Evolutionary conservation across 23 tunicate genomes (phyloP), one percentile per base, ranked within the genome.

Genomic region (Halocynthia roretzi): DNA sequence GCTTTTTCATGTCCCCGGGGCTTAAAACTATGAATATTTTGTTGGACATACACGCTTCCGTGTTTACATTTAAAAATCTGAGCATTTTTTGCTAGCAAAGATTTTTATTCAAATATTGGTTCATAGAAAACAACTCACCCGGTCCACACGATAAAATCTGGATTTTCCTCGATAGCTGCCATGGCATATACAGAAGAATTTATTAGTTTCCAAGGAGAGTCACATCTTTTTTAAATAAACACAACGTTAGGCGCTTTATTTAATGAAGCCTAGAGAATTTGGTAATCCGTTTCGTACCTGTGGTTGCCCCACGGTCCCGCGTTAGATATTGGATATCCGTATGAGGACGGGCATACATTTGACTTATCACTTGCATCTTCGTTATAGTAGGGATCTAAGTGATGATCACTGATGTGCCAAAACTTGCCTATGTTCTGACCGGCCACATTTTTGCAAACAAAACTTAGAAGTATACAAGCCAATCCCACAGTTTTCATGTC

Each of bases 91-190:
- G 44, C 2, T 1, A 31, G 44, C 2, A 31, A 31, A 31, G 44
- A 31, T 31, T 31, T 31, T 31, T 31, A 31, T 31, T 2, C 44
- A 31, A 31, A 31, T 31, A 31, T 31, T 31, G 44, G 44, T 31
- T 31, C 2, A 31, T 31, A 19, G 5, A 31, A 8, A 14, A 10
- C 8, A 6, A 70, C 84, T 55, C 58, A 90, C 96, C 96, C 96
- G 7, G 96, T 90, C 96, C 96, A 90, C 19, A 90, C 23, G 70
- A 90, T 90, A 54, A 90, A 90, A 81, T 90, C 89, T 15, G 89
- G 96, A 54, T 84, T 66, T 52, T 62, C 20, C 2, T 77, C 31
- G 23, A 83, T 65, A 14, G 7, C 6, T 74, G 76, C 71, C 96
- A 90, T 90, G 0, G 80, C 89, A 65, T 90, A 14, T 12, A 90